Percentiles rank a stretch among this genome's conserved stretches.
Conservation (phyloP, 2,888 invertebrate genomes). For the Nomada hirtipes region DNA sequence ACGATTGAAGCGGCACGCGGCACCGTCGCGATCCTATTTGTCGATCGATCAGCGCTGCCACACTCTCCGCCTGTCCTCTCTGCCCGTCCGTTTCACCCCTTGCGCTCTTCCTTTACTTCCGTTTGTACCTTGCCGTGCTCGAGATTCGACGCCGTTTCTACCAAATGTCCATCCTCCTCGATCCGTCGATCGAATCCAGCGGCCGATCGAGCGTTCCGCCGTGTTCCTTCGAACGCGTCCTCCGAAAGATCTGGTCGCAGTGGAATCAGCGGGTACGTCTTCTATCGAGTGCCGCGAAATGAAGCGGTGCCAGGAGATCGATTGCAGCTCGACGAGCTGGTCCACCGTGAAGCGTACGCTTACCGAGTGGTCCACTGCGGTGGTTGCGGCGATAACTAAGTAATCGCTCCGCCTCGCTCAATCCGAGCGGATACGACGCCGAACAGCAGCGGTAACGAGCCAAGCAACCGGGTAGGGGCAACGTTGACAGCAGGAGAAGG, state of each 20-base stretch:
- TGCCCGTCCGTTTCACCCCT: neutral
- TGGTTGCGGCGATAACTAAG: constrained; percentile 64
- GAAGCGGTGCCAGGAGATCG: neutral
- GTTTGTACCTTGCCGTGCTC: neutral
- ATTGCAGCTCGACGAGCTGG: constrained; percentile 23
- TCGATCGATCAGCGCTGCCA: constrained; percentile 10
- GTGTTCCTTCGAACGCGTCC: neutral
- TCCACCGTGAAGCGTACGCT: constrained; percentile 50
- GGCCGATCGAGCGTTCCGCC: neutral
- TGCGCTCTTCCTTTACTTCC: neutral
- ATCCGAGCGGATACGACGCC: constrained; percentile 69
- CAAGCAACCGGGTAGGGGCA: constrained; percentile 43
- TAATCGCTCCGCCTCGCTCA: constrained; percentile 67
- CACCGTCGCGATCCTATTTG: constrained; percentile 47
- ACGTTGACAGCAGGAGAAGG: neutral
- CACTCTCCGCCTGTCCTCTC: constrained; percentile 5
- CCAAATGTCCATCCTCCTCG: neutral
- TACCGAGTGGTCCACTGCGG: constrained; percentile 46
- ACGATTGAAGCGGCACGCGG: constrained; percentile 52
- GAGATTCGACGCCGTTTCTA: neutral
- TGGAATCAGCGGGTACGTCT: neutral
- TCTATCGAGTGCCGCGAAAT: constrained; percentile 5
- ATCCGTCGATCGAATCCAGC: neutral
- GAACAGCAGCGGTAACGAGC: constrained; percentile 61
- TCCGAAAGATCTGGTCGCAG: neutral